Percentiles rank a stretch among this genome's conserved stretches.
phyloP scores from a whole-genome alignment of 2,888 invertebrate species.

The Argyresthia albistria region DNA sequence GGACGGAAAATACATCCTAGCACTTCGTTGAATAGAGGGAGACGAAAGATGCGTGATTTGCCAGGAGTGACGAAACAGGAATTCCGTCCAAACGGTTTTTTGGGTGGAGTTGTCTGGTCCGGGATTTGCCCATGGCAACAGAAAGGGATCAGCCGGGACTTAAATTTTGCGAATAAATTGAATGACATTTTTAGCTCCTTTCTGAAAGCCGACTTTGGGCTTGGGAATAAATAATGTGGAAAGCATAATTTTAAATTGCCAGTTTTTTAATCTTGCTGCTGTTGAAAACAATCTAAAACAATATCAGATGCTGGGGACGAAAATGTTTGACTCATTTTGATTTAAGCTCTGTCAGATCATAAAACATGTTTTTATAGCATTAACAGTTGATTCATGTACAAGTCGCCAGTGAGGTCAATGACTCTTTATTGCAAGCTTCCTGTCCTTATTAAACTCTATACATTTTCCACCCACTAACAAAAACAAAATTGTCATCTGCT shows the following conservation, averaged over 20 bases:
- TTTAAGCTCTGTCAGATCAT: too few relatives aligned
- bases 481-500: conserved; percentile 26
- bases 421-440: conserved; percentile 59
- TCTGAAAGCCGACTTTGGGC: conserved; percentile 26
- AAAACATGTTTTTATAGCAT: neutral
- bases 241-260: too few relatives aligned
- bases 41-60: conserved; percentile 46
- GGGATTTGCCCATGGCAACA: conserved; percentile 66
- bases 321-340: too few relatives aligned
- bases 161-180: conserved; percentile 66
- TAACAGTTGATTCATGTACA: conserved; percentile 25
- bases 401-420: conserved; percentile 53
- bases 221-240: neutral
- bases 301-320: too few relatives aligned
- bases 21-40: conserved; percentile 50
- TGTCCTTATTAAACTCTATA: conserved; percentile 44
- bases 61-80: conserved; percentile 55
- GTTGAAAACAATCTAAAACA: too few relatives aligned
- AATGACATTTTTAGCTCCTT: conserved; percentile 67
- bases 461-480: conserved; percentile 16
- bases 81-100: conserved; percentile 59
- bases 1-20: conserved; percentile 49
- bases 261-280: too few relatives aligned
- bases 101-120: conserved; percentile 71
- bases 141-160: conserved; percentile 62